phyloP scores from a whole-genome alignment of 1,140 invertebrate genomes.

The Drosophila elegans region DNA sequence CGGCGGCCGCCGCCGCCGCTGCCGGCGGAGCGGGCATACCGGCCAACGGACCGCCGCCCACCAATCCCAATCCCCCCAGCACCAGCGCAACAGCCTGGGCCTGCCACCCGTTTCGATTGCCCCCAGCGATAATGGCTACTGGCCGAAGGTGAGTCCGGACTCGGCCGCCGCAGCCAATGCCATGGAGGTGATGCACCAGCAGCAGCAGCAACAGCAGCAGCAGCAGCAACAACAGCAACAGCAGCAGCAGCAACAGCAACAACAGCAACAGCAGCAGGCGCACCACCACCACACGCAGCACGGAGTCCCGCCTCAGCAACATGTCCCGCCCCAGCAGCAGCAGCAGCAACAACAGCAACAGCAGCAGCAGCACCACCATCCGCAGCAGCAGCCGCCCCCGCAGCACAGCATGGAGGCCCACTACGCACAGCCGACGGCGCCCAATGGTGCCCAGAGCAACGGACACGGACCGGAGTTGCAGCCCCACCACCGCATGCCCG shows the following conservation, averaged over 20 bases:
- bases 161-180: conserved; percentile 89
- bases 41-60: conserved; percentile 24
- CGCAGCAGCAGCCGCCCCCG: conserved; percentile 85
- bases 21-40: conserved; percentile 20
- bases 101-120: conserved; percentile 77
- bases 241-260: conserved; percentile 67
- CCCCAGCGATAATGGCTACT: conserved; percentile 89
- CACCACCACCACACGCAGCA: conserved; percentile 70
- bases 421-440: conserved; percentile 64
- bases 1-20: conserved; percentile 84
- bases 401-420: conserved; percentile 75
- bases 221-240: conserved; percentile 76
- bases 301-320: conserved; percentile 66
- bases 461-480: conserved; percentile 76
- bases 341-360: conserved; percentile 75
- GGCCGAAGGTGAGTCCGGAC: conserved; percentile 92
- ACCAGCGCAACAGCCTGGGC: conserved; percentile 71
- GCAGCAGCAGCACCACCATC: conserved; percentile 86
- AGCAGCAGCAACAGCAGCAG: conserved; percentile 87
- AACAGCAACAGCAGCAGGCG: conserved; percentile 64
- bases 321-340: conserved; percentile 72
- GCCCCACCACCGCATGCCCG: conserved; percentile 81
- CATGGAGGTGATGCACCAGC: conserved; percentile 88
- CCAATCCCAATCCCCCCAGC: conserved; percentile 54
- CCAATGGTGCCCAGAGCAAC: conserved; percentile 63